phyloP scores from a whole-genome alignment of 2,888 invertebrate genomes.

The Dilophus febrilis region DNA sequence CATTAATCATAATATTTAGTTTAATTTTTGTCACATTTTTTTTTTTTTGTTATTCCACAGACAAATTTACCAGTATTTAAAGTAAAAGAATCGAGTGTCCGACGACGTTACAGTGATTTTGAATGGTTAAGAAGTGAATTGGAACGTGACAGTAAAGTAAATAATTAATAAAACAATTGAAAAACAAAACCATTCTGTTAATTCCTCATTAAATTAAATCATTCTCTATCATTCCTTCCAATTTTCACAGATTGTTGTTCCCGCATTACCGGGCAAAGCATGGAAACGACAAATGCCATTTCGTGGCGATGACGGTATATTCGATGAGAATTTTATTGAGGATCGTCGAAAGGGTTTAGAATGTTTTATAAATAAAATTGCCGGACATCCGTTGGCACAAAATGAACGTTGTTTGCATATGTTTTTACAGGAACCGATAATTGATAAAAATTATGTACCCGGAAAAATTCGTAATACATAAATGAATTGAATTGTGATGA shows the following conservation, averaged over 20 bases:
- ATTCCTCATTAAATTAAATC: too few species aligned
- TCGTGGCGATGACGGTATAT: slow-evolving; percentile 96
- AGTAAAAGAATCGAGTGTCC: slow-evolving; percentile 94
- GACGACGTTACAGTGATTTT: slow-evolving; percentile 97
- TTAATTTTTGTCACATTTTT: slow-evolving; percentile 1
- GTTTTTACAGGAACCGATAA: slow-evolving; percentile 93
- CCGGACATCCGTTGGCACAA: slow-evolving; percentile 96
- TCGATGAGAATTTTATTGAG: slow-evolving; percentile 98
- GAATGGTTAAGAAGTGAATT: slow-evolving; percentile 98
- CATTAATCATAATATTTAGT: too few species aligned
- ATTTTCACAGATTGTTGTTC: slow-evolving; percentile 78
- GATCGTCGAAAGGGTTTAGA: slow-evolving; percentile 95
- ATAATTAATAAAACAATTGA: slow-evolving; percentile 12
- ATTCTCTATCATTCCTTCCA: too few species aligned
- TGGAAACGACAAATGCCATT: slow-evolving; percentile 97
- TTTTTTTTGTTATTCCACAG: slow-evolving; percentile 33
- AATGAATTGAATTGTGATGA: slow-evolving; percentile 15
- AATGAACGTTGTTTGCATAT: slow-evolving; percentile 98
- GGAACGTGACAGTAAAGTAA: slow-evolving; percentile 96
- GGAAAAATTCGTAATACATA: slow-evolving; percentile 97
- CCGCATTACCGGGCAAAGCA: slow-evolving; percentile 94
- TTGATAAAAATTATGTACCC: slow-evolving; percentile 98
- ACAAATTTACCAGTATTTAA: slow-evolving; percentile 99
- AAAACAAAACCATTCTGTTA: too few species aligned
- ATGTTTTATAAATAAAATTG: slow-evolving; percentile 97